Base-by-base conservation (phyloP, 2,888 invertebrate genomes). In the Caenorhabditis sp. region DNA sequence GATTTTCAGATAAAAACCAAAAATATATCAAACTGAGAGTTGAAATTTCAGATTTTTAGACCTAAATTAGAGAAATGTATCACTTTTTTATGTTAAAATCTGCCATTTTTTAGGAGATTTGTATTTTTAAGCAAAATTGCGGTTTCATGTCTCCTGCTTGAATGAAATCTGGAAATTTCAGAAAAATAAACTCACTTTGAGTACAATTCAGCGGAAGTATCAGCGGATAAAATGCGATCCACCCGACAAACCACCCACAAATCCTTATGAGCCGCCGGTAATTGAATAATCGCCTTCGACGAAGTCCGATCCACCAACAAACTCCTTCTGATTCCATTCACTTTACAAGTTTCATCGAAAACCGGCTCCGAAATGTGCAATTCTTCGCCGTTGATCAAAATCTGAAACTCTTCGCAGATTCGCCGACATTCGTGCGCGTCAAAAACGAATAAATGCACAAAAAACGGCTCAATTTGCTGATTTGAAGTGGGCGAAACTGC, bases 381-480 rank as follows among this genome's bases (percentile, higher is more conserved):
- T 17, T 80, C 77, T 23, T 76, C 79, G 20, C 78, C 79, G 25
- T 77, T 77, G 5, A 78, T 70, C 3, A 81, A 70, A 27, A 82
- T 57, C 21, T 81, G 82, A 60, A 82, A 82, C 59, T 87, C 87
- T 68, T 87, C 87, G 1, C 83, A 82, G 0, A 86, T 53, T 12
- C 87, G 67, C 14, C 70, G 70, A 14, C 83, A 81, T 14, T 73
- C 66, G 10, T 59, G 31, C 7, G 93, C 93, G 90, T 97, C 97
- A 89, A 94, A 97, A 53, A 97, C 89, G 67, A 94, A 93, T 80
- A 97, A 89, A 59, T 93, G 92, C 23, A 95, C 93, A 87, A 93
- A 93, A 89, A 97, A 97, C 0, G 97, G 97, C 88, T 97, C 97
- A 63, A 97, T 93, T 90, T 91, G 86, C 38, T 21, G 38, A 60